phyloP scores from a whole-genome alignment of 2,888 invertebrate genomes.

The Lycia hirtaria region DNA sequence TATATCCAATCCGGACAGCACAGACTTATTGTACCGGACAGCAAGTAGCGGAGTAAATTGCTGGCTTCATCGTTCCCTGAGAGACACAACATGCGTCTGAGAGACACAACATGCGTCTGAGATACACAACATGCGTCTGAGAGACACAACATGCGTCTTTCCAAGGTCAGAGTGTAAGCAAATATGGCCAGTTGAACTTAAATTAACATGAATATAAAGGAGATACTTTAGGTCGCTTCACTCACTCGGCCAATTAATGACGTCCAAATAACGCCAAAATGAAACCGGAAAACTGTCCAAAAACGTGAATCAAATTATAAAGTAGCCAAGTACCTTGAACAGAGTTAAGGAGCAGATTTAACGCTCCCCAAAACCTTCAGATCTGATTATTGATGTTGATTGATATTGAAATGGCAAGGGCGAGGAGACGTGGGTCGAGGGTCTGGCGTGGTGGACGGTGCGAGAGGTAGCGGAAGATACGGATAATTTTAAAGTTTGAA shows the following conservation, averaged over 20 bases:
- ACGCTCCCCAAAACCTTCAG: conserved; percentile 44
- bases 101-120: no score
- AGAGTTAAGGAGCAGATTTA: conserved; percentile 56
- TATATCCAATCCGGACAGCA: no score
- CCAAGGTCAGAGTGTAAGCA: no score
- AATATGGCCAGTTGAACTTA: no score
- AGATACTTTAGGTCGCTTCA: no score
- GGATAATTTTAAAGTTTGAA: not conserved
- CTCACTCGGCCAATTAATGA: not conserved
- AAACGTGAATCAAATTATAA: conserved; percentile 39
- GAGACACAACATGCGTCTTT: no score
- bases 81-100: no score
- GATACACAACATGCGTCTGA: no score
- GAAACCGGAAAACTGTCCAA: not conserved
- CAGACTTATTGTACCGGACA: no score
- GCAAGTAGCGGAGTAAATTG: no score
- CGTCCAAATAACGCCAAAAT: not conserved
- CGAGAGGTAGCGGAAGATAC: conserved; percentile 25
- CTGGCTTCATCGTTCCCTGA: no score
- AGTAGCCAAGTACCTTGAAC: conserved; percentile 1
- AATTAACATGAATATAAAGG: no score
- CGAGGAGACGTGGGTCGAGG: conserved; percentile 45
- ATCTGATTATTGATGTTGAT: conserved; percentile 72
- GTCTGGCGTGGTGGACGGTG: conserved; percentile 25
- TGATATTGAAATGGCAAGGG: conserved; percentile 62